Percentiles rank a stretch among this genome's conserved stretches.
Evolutionary conservation across 2,888 invertebrate species (phyloP).

Genomic region (Chrysodeixis includens): DNA sequence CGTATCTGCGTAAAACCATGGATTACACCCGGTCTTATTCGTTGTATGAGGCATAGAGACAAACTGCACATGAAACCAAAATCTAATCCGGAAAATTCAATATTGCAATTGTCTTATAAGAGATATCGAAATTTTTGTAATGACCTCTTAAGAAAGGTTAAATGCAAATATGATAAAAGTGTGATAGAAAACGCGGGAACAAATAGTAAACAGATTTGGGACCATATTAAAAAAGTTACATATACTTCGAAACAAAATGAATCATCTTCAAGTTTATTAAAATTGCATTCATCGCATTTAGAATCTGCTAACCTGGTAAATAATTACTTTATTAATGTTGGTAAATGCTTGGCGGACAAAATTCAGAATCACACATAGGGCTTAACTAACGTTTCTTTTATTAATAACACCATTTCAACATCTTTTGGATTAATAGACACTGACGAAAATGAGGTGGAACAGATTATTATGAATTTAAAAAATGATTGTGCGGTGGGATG

Average conservation of each 20-base stretch:
- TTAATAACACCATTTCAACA: background rate
- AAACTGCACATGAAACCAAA: background rate
- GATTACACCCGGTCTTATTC: constrained; percentile 1
- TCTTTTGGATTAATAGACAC: background rate
- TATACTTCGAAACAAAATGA: constrained; percentile 1
- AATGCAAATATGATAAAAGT: background rate
- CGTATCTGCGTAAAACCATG: constrained; percentile 4
- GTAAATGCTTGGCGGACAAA: background rate
- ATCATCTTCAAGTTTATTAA: background rate
- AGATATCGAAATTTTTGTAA: constrained; percentile 3
- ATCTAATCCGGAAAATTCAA: background rate
- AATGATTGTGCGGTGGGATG: background rate
- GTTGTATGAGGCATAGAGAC: constrained; percentile 6
- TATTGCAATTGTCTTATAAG: background rate
- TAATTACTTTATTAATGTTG: background rate
- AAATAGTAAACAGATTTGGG: background rate
- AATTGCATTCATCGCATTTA: background rate
- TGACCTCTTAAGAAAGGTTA: background rate
- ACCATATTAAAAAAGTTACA: background rate
- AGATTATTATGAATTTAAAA: background rate
- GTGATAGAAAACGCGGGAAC: background rate
- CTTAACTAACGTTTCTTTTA: background rate
- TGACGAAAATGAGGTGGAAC: background rate
- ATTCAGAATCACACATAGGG: background rate
- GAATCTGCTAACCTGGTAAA: background rate